A percentile compares a stretch with the other conserved stretches of the same genome.
Conservation (phyloP, 2,888 invertebrate genomes). For the Anagyrus pseudococci region DNA sequence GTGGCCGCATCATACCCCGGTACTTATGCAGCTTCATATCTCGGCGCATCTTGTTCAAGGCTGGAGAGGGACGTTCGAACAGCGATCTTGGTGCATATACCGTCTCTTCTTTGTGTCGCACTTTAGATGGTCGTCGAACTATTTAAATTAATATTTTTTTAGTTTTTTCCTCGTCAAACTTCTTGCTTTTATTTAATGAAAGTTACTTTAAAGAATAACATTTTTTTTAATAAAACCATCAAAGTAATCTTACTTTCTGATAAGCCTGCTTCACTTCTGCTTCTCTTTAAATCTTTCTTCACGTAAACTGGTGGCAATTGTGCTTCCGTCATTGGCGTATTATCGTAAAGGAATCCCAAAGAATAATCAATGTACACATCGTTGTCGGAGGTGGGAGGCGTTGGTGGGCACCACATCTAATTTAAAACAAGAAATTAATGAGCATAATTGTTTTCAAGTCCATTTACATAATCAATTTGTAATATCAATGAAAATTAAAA, state of each 20-base stretch:
- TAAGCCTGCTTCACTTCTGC: slow-evolving; percentile 71
- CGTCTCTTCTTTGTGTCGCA: slow-evolving; percentile 74
- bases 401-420: slow-evolving; percentile 97
- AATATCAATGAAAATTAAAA: no score
- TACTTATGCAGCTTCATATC: slow-evolving; percentile 80
- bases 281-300: slow-evolving; percentile 78
- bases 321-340: slow-evolving; percentile 76
- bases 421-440: no score
- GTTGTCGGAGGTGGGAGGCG: slow-evolving; percentile 91
- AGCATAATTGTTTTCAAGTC: no score
- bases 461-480: no score
- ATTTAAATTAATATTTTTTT: not conserved
- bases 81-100: slow-evolving; percentile 80
- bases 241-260: slow-evolving; percentile 51
- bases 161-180: not conserved
- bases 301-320: slow-evolving; percentile 81
- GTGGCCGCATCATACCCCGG: slow-evolving; percentile 66
- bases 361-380: slow-evolving; percentile 91
- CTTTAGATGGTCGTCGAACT: slow-evolving; percentile 68
- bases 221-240: slow-evolving; percentile 56
- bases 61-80: slow-evolving; percentile 81
- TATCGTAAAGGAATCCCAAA: slow-evolving; percentile 84
- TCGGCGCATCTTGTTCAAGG: slow-evolving; percentile 76
- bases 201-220: not conserved
- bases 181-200: not conserved